phyloP scores from a whole-genome alignment of 2,888 invertebrate species.

The Thera obeliscata region DNA sequence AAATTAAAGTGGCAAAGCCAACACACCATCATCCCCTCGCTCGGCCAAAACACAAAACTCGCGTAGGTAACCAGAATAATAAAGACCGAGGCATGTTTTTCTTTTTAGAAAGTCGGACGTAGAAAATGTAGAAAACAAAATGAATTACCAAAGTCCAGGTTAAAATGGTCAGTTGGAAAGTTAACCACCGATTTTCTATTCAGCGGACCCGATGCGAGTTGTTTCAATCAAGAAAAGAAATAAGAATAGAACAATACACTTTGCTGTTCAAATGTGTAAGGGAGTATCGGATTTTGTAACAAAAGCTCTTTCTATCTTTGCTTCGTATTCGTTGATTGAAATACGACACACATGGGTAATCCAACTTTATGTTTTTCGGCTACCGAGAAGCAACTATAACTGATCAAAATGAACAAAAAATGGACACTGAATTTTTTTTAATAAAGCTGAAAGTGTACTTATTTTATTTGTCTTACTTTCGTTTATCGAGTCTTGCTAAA shows the following conservation, averaged over 20 bases:
- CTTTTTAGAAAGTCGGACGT: constrained; percentile 47
- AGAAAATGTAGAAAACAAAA: constrained; percentile 55
- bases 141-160: constrained; percentile 59
- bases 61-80: constrained; percentile 45
- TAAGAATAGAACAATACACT: constrained; percentile 52
- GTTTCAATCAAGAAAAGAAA: constrained; percentile 68
- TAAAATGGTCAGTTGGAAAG: constrained; percentile 55
- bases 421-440: no score
- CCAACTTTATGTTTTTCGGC: neutral
- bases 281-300: constrained; percentile 26
- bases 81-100: constrained; percentile 45
- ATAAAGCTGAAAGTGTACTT: no score
- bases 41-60: constrained; percentile 37
- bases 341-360: neutral
- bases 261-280: constrained; percentile 29
- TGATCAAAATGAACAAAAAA: no score
- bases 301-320: constrained; percentile 6
- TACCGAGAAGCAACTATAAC: no score
- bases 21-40: constrained; percentile 33
- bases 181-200: constrained; percentile 66
- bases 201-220: constrained; percentile 55
- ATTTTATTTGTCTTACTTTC: no score
- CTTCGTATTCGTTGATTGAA: neutral
- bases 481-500: no score
- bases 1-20: constrained; percentile 36